Conservation (phyloP, 2,113 vertebrate species). For the Pelecanus crispus region DNA sequence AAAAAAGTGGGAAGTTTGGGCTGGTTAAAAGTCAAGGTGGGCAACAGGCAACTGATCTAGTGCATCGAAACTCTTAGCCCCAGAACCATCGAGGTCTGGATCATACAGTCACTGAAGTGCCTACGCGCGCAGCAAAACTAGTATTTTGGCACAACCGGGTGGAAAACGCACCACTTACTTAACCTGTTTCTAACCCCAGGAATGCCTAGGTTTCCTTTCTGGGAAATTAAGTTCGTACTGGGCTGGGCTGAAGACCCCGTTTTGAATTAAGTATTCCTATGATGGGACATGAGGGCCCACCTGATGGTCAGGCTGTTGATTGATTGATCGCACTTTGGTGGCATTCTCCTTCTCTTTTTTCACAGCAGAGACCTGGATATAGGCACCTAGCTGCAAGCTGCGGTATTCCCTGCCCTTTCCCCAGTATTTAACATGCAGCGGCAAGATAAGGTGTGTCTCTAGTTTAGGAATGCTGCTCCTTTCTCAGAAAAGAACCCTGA, state of each 20-base stretch:
- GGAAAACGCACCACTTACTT: neutral
- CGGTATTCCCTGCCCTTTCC: neutral
- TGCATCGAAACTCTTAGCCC: neutral
- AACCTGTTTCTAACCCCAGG: neutral
- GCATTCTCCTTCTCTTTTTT: neutral
- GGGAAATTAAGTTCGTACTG: neutral
- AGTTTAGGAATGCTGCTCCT: neutral
- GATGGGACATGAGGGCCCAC: neutral
- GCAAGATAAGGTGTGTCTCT: neutral
- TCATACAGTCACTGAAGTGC: neutral
- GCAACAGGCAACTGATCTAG: neutral
- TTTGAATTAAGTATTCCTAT: neutral
- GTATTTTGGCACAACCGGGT: neutral
- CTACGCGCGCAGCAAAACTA: neutral
- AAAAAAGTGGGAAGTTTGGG: neutral
- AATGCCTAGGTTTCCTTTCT: neutral
- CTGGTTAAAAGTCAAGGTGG: neutral
- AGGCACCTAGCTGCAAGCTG: neutral
- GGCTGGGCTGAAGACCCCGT: neutral
- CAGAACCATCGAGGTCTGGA: neutral
- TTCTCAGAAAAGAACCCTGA: neutral
- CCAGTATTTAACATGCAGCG: neutral
- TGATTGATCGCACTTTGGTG: neutral
- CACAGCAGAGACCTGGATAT: neutral
- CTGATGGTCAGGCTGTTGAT: neutral